Conservation (phyloP, 1,140 invertebrate species). For the Microplitis demolitor region DNA sequence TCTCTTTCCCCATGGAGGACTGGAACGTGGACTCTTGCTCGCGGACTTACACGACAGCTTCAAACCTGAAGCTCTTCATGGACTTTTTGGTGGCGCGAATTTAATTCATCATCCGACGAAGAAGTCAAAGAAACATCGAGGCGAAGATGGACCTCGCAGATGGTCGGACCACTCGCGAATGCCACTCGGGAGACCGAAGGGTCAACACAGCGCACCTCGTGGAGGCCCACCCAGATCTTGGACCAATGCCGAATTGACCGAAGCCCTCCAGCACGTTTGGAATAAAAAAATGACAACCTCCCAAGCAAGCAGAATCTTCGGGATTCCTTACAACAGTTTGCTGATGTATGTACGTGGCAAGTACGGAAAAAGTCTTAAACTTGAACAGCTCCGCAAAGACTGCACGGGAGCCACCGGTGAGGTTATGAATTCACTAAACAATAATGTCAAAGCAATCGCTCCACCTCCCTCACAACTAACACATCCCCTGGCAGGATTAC, state of each 20-base stretch:
- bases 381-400: conserved; percentile 85
- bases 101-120: conserved; percentile 39
- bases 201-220: conserved; percentile 85
- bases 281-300: conserved; percentile 95
- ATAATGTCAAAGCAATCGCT: conserved; percentile 71
- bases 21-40: conserved; percentile 44
- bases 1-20: conserved; percentile 48
- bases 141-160: conserved; percentile 44
- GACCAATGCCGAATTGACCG: conserved; percentile 88
- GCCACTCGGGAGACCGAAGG: conserved; percentile 74
- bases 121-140: conserved; percentile 49
- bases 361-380: conserved; percentile 86
- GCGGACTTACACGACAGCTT: conserved; percentile 55
- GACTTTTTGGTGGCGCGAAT: conserved; percentile 45
- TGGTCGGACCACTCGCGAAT: conserved; percentile 51
- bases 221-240: conserved; percentile 87
- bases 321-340: conserved; percentile 88
- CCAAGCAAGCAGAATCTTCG: conserved; percentile 86
- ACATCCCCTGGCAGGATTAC: conserved; percentile 42
- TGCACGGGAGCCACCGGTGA: conserved; percentile 75
- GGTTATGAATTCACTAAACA: conserved; percentile 71
- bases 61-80: conserved; percentile 54
- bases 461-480: conserved; percentile 58
- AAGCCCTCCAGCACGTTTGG: conserved; percentile 88
- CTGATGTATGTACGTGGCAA: conserved; percentile 92